Conservation (phyloP, 2,888 invertebrate species). For the Timema cristinae region DNA sequence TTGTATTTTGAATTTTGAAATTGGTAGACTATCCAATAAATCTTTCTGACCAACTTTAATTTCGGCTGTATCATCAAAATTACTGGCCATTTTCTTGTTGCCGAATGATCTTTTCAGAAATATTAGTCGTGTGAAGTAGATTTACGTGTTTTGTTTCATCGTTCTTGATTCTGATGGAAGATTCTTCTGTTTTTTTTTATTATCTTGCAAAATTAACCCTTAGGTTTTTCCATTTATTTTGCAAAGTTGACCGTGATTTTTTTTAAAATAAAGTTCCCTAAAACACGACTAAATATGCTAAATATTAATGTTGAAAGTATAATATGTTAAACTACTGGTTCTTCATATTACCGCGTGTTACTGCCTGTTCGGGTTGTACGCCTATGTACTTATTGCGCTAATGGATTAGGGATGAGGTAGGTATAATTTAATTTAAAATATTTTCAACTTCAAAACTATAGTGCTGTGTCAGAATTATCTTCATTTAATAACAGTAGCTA, state of each 20-base stretch:
- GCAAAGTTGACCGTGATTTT: neutral
- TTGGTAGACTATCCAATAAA: too few relatives aligned
- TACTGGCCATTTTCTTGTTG: conserved; percentile 2
- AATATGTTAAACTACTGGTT: too few relatives aligned
- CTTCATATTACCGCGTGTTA: too few relatives aligned
- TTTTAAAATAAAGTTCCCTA: too few relatives aligned
- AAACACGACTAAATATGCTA: too few relatives aligned
- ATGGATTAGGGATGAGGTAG: neutral
- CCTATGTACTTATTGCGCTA: neutral
- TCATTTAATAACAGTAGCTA: too few relatives aligned
- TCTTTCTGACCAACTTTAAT: too few relatives aligned
- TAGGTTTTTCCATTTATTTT: neutral
- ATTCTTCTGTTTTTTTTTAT: neutral
- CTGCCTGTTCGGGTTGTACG: neutral
- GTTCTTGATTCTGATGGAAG: neutral
- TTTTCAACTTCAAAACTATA: too few relatives aligned
- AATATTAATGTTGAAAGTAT: too few relatives aligned
- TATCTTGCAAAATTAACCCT: neutral
- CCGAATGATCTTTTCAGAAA: neutral
- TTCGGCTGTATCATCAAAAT: neutral
- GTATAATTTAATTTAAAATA: too few relatives aligned
- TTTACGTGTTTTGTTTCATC: neutral
- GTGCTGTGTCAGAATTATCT: too few relatives aligned
- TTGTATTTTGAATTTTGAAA: too few relatives aligned
- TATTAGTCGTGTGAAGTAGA: neutral